Base-by-base conservation (phyloP, 2,113 vertebrate genomes). In the Himantopus leucocephalus region DNA sequence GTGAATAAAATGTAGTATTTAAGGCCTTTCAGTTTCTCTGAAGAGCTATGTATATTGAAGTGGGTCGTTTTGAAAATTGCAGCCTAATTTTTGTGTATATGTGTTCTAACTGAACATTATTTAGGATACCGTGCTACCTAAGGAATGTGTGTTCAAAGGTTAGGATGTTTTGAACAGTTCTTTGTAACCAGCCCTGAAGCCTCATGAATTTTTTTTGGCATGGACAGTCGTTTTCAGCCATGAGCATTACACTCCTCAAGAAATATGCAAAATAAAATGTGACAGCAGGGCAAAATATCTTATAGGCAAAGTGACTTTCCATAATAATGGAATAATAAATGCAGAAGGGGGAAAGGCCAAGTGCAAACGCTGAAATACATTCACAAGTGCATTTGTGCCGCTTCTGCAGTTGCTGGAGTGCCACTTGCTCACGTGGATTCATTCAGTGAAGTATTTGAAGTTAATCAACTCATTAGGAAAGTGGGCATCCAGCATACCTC, bases 321-420 rank as follows among this genome's bases (percentile, higher is more conserved):
- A 8, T 94, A 94, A 95, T 93, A 95, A 96, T 72, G 55, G 92
- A 96, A 94, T 97, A 96, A 97, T 94, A 92, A 98, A 93, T 85
- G 77, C 80, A 96, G 58, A 81, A 87, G 50, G 41, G 43, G 84
- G 45, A 95, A 92, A 95, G 92, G 92, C 90, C 74, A 92, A 93
- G 45, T n/a, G 23, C 1, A 8, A 91, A 85, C 13, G 63, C 76
- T 85, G 66, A 95, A 92, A 94, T 79, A 71, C 37, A n/a, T 86
- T 91, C 78, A 83, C 21, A 45, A 85, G 94, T 55, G 67, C 47
- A 14, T 73, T 85, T 63, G 53, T 91, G 83, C 39, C 0, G 3
- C 77, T 91, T 48, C 64, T 68, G 48, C 70, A 41, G 76, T 76
- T 94, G 91, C 52, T 89, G 80, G 64, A 91, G 53, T 53, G 86